Conservation (phyloP, 2,888 invertebrate genomes). For the Tachystola acroxantha region DNA sequence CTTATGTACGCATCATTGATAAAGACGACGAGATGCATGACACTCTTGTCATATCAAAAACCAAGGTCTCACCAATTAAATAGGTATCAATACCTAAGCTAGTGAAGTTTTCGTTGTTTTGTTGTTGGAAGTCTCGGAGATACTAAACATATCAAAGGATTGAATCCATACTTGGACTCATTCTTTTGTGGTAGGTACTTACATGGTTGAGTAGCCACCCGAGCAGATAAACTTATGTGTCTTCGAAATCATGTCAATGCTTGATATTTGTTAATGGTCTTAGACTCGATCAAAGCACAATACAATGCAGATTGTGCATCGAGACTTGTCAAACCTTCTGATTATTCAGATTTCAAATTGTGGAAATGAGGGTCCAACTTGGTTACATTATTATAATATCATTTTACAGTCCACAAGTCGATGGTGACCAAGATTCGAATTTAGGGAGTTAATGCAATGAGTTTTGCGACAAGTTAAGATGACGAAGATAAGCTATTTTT, state of each 20-base stretch:
- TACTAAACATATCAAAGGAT: slow-evolving; percentile 2
- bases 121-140: slow-evolving; percentile 8
- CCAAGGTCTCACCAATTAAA: slow-evolving; percentile 11
- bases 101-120: no score
- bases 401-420: neutral
- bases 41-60: slow-evolving; percentile 3
- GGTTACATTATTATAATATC: slow-evolving; percentile 10
- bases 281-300: slow-evolving; percentile 12
- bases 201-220: slow-evolving; percentile 12
- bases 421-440: neutral
- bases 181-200: slow-evolving; percentile 13
- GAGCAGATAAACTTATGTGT: slow-evolving; percentile 12
- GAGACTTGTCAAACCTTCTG: slow-evolving; percentile 9
- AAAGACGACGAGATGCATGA: neutral
- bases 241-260: slow-evolving; percentile 11
- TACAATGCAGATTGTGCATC: slow-evolving; percentile 19
- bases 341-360: slow-evolving; percentile 9
- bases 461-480: slow-evolving; percentile 5
- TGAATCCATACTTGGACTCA: slow-evolving; percentile 14
- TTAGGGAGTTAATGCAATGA: neutral
- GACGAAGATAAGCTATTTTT: neutral
- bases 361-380: slow-evolving; percentile 13
- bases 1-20: neutral
- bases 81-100: slow-evolving; percentile 8
- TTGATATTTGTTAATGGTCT: slow-evolving; percentile 9